Evolutionary conservation across 2,888 invertebrate genomes (phyloP).

Genomic region (Cheilosia vulpina): DNA sequence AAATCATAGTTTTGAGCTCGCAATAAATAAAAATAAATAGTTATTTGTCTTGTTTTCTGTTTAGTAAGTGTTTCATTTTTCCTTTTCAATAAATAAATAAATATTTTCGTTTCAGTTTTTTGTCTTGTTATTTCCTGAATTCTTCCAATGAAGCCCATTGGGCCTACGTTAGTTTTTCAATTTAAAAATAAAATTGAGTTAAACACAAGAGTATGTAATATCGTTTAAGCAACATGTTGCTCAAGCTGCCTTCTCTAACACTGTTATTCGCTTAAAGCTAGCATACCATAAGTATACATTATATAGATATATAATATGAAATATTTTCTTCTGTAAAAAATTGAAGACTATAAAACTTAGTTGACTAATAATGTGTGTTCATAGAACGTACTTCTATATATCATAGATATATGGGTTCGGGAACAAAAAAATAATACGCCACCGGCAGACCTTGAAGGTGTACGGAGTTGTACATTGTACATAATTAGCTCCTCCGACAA

Average conservation of each 20-base stretch:
- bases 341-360: conserved; percentile 63
- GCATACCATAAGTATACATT: conserved; percentile 62
- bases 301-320: conserved; percentile 3
- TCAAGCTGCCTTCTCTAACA: conserved; percentile 4
- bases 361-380: conserved; percentile 86
- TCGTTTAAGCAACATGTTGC: conserved; percentile 48
- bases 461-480: conserved; percentile 71
- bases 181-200: conserved; percentile 63
- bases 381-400: conserved; percentile 99
- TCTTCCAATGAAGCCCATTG: conserved; percentile 75
- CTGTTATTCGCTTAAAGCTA: conserved; percentile 32
- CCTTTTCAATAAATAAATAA: conserved; percentile 61
- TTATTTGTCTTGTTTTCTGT: conserved; percentile 39
- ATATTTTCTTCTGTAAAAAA: conserved; percentile 59
- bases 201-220: conserved; percentile 9
- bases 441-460: conserved; percentile 85
- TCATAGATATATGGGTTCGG: conserved; percentile 98
- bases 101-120: conserved; percentile 44
- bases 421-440: conserved; percentile 85
- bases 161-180: conserved; percentile 63
- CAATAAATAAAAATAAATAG: conserved; percentile 73
- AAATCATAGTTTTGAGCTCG: conserved; percentile 63
- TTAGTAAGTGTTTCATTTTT: neutral
- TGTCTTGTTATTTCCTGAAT: conserved; percentile 60
- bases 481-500: conserved; percentile 69